A percentile compares a stretch with the other conserved stretches of the same genome.
Conservation (phyloP, 2,888 invertebrate genomes). For the Torymus auratus region DNA sequence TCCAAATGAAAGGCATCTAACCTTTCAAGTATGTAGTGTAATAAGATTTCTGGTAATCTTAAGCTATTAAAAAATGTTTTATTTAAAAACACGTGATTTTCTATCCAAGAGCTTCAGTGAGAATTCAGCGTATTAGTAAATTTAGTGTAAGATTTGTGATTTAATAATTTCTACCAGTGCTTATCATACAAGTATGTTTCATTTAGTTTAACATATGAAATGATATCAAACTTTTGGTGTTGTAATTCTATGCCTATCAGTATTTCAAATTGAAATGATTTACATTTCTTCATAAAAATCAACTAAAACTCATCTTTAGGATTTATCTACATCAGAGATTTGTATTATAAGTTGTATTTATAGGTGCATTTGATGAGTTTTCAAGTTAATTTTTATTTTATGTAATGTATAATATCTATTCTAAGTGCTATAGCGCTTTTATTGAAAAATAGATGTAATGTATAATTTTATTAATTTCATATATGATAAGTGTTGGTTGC, state of each 20-base stretch:
- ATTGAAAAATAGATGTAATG: no score
- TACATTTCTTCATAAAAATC: neutral
- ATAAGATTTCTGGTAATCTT: conserved; percentile 35
- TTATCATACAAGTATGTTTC: neutral
- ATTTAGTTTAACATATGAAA: neutral
- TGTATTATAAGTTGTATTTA: no score
- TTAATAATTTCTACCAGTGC: conserved; percentile 2
- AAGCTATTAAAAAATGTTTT: neutral
- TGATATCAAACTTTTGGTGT: neutral
- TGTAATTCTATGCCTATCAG: neutral
- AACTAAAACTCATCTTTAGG: neutral
- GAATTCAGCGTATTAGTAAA: conserved; percentile 15
- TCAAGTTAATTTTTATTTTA: no score
- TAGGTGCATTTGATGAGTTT: no score
- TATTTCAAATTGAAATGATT: neutral
- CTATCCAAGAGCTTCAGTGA: conserved; percentile 29
- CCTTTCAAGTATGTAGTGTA: conserved; percentile 16
- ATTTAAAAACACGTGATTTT: conserved; percentile 23
- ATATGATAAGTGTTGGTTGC: neutral
- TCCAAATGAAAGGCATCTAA: conserved; percentile 3
- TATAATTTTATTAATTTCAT: conserved; percentile 18
- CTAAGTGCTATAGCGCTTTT: no score
- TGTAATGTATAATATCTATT: no score
- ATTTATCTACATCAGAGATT: no score
- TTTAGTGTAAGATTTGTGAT: conserved; percentile 12